Percentiles rank a stretch among this genome's conserved stretches.
phyloP scores from a whole-genome alignment of 2,797 vertebrate species.

The Danio tinwini region DNA sequence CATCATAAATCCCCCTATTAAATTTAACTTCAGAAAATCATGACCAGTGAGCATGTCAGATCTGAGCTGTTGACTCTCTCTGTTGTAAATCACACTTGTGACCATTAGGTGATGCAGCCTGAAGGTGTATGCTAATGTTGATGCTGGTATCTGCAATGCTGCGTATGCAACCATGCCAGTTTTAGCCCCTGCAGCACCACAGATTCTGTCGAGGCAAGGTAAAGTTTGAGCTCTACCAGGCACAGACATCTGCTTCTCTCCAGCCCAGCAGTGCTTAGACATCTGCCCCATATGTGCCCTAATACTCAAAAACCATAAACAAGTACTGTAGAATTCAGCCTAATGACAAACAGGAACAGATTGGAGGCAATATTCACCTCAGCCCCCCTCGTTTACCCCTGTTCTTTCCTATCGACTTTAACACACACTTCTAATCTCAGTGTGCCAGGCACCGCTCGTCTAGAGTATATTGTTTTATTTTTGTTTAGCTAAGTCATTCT shows the following conservation, averaged over 20 bases:
- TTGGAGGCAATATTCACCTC: slow-evolving; percentile 40
- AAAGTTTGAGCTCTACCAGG: slow-evolving; percentile 24
- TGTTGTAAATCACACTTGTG: slow-evolving; percentile 38
- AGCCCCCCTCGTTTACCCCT: slow-evolving; percentile 30
- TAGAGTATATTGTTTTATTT: slow-evolving; percentile 46
- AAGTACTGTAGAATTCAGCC: slow-evolving; percentile 26
- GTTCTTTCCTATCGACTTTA: slow-evolving; percentile 54
- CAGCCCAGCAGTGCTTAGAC: slow-evolving; percentile 37
- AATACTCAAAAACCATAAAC: slow-evolving; percentile 40
- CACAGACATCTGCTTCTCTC: slow-evolving; percentile 49
- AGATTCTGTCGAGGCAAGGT: slow-evolving; percentile 43
- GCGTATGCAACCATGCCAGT: slow-evolving; percentile 33
- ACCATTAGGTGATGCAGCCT: not conserved
- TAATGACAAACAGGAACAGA: slow-evolving; percentile 47
- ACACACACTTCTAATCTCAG: slow-evolving; percentile 58
- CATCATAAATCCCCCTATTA: not conserved
- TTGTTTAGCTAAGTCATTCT: slow-evolving; percentile 56
- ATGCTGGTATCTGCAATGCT: slow-evolving; percentile 34
- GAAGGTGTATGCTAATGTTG: slow-evolving; percentile 29
- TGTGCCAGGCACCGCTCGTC: slow-evolving; percentile 49
- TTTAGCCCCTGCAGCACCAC: slow-evolving; percentile 27
- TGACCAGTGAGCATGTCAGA: not conserved
- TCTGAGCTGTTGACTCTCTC: not conserved
- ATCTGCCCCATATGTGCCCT: slow-evolving; percentile 45
- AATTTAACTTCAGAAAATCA: not conserved